phyloP scores from a whole-genome alignment of 2,888 invertebrate species.

The Acanthococcus lagerstroemiae region DNA sequence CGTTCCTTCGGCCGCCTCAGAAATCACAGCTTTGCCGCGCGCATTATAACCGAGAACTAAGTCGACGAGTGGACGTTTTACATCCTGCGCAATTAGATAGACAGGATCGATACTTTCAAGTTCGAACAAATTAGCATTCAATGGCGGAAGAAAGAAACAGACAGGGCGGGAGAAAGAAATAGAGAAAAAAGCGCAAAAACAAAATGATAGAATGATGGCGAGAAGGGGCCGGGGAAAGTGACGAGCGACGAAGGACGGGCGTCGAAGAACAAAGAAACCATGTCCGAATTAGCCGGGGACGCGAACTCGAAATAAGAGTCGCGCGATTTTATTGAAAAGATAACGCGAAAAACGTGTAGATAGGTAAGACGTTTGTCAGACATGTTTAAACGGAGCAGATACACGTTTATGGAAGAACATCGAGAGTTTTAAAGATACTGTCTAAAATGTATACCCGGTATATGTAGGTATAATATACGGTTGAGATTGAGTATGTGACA shows the following conservation, averaged over 20 bases:
- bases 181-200: not conserved
- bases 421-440: not conserved
- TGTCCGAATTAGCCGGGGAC: too few species aligned
- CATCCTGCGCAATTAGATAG: not conserved
- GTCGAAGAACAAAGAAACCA: too few species aligned
- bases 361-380: conserved; percentile 12
- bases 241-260: too few species aligned
- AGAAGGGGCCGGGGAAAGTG: not conserved
- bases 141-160: not conserved
- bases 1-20: too few species aligned
- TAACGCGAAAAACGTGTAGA: conserved; percentile 3
- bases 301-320: too few species aligned
- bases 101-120: not conserved
- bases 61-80: not conserved
- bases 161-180: not conserved
- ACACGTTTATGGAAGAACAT: not conserved
- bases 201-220: not conserved
- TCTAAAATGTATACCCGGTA: conserved; percentile 6
- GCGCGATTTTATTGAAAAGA: too few species aligned
- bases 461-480: not conserved
- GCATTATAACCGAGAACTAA: too few species aligned
- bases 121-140: not conserved
- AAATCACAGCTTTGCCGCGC: too few species aligned
- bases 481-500: conserved; percentile 18
- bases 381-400: not conserved